Percentiles rank a stretch among this genome's conserved stretches.
These are phyloP conservation scores for Teleiodes luculella DNA, from an alignment of 2,888 invertebrate genomes.

Conservation along the genomic window DNA sequence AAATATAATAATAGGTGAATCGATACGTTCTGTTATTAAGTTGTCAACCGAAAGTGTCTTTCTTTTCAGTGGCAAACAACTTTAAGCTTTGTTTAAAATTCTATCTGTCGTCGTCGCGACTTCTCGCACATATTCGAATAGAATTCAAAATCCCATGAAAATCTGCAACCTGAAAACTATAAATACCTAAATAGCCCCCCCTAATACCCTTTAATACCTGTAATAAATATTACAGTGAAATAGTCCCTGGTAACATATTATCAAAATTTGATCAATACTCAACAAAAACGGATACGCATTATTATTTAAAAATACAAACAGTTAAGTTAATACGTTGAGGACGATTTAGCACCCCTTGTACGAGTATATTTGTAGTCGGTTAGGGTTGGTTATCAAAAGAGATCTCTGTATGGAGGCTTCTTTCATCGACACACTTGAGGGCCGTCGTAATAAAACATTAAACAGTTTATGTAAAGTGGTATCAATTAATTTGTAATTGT, in stretches of 20 bases:
- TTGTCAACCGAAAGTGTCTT: conserved; percentile 6
- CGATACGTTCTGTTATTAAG: background rate
- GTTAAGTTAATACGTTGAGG: conserved; percentile 66
- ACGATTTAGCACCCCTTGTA: conserved; percentile 70
- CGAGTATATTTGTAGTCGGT: conserved; percentile 54
- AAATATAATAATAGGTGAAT: too few species aligned
- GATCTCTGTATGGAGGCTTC: conserved; percentile 31
- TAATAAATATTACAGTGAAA: too few species aligned
- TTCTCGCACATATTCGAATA: too few species aligned
- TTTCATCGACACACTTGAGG: conserved; percentile 46
- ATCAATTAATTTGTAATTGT: conserved; percentile 28
- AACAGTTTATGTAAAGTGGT: conserved; percentile 36
- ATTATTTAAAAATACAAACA: conserved; percentile 50
- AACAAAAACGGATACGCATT: conserved; percentile 51
- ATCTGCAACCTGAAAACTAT: too few species aligned
- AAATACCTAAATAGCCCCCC: too few species aligned
- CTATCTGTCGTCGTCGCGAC: too few species aligned
- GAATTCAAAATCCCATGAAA: too few species aligned
- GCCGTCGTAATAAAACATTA: conserved; percentile 39
- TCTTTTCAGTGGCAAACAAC: too few species aligned
- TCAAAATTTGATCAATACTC: conserved; percentile 13
- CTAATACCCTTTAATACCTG: too few species aligned
- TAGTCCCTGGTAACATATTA: too few species aligned
- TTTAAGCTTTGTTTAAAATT: too few species aligned
- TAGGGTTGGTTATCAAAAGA: conserved; percentile 51